Conservation (phyloP, 1,140 invertebrate genomes). For the Ips nitidus region DNA sequence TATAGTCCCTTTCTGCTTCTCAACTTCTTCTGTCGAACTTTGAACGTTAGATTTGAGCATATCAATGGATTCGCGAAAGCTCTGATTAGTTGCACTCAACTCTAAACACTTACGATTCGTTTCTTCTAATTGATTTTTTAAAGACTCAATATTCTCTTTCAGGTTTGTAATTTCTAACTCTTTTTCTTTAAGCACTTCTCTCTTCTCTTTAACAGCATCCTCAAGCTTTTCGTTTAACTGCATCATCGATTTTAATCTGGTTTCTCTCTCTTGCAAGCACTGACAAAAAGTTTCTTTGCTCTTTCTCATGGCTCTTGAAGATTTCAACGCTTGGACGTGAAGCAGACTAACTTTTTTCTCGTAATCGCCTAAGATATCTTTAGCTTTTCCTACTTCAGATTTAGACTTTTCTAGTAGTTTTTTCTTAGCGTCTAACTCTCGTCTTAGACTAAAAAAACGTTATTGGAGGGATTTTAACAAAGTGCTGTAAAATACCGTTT, state of each 20-base stretch:
- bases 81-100: constrained; percentile 28
- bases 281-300: constrained; percentile 41
- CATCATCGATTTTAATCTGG: constrained; percentile 31
- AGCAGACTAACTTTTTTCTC: constrained; percentile 39
- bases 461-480: background rate
- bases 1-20: constrained; percentile 26
- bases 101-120: constrained; percentile 26
- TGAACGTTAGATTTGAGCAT: constrained; percentile 28
- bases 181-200: constrained; percentile 11
- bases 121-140: constrained; percentile 26
- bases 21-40: constrained; percentile 12
- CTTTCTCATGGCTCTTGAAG: constrained; percentile 40
- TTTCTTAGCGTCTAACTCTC: constrained; percentile 36
- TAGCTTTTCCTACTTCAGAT: constrained; percentile 31
- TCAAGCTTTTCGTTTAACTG: constrained; percentile 28
- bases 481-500: constrained; percentile 14
- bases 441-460: constrained; percentile 22
- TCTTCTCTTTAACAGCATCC: constrained; percentile 17
- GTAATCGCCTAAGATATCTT: constrained; percentile 37
- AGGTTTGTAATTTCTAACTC: constrained; percentile 24
- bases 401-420: constrained; percentile 32
- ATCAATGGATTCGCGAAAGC: constrained; percentile 30
- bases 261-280: constrained; percentile 36
- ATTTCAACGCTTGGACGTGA: constrained; percentile 39
- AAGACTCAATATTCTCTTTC: constrained; percentile 22